A percentile compares a stretch with the other conserved stretches of the same genome.
phyloP scores from a whole-genome alignment of 2,113 vertebrate genomes.

The Anhinga rufa region DNA sequence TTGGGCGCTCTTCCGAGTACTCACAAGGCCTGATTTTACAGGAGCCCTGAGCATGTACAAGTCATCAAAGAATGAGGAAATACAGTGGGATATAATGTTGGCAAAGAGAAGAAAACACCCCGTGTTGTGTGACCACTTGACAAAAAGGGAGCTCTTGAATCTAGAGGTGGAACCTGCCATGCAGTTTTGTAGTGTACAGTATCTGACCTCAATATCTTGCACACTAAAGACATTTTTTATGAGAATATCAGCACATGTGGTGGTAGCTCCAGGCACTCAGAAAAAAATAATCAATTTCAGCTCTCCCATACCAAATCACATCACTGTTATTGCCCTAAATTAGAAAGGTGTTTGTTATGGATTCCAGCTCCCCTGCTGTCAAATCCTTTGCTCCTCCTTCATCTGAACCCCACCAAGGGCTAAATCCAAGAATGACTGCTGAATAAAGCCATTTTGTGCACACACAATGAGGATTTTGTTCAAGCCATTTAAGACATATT shows the following conservation, averaged over 20 bases:
- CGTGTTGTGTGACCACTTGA: not conserved
- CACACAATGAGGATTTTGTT: not conserved
- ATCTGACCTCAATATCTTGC: not conserved
- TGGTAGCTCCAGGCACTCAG: not conserved
- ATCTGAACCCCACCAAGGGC: not conserved
- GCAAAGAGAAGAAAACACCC: not conserved
- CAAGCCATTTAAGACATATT: not conserved
- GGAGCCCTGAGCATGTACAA: not conserved
- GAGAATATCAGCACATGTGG: not conserved
- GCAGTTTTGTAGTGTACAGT: not conserved
- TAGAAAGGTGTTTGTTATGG: conserved; percentile 9
- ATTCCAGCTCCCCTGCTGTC: conserved; percentile 7
- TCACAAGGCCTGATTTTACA: not conserved
- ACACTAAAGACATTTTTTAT: not conserved
- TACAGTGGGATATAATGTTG: not conserved
- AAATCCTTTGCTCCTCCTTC: not conserved
- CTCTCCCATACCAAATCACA: not conserved
- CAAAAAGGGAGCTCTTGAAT: not conserved
- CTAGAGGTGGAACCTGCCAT: not conserved
- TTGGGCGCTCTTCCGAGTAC: not conserved
- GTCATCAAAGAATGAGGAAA: not conserved
- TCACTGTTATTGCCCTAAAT: not conserved
- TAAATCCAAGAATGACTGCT: not conserved
- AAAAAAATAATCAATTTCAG: not conserved
- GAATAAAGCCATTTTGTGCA: not conserved